Percentiles rank a stretch among this genome's conserved stretches.
These are phyloP conservation scores for Acleris cristana DNA, from an alignment of 2,888 invertebrate species.

Conservation along the genomic window DNA sequence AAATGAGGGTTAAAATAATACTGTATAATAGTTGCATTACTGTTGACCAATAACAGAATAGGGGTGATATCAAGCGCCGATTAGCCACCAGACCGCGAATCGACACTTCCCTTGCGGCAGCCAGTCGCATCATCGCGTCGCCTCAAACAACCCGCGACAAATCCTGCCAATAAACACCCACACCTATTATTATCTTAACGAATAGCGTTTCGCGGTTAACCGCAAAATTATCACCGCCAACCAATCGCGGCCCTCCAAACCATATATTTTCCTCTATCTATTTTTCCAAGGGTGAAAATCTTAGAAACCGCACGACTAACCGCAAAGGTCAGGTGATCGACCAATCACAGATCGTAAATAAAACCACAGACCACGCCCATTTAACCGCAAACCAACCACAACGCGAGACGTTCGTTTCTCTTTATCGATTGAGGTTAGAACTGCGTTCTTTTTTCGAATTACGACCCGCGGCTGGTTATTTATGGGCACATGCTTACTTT, in stretches of 20 bases:
- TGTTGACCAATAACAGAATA: constrained; percentile 21
- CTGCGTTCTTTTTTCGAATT: constrained; percentile 68
- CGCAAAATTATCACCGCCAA: constrained; percentile 71
- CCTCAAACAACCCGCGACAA: constrained; percentile 65
- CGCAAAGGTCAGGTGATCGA: constrained; percentile 83
- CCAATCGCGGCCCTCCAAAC: constrained; percentile 68
- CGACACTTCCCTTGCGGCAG: constrained; percentile 32
- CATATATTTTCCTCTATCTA: constrained; percentile 78
- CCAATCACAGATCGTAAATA: constrained; percentile 84
- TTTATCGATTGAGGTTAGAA: constrained; percentile 72
- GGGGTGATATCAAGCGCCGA: constrained; percentile 20
- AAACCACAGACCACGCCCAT: constrained; percentile 86
- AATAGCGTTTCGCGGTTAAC: constrained; percentile 80
- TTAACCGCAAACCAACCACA: constrained; percentile 87
- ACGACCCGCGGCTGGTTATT: constrained; percentile 53
- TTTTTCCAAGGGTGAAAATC: constrained; percentile 83
- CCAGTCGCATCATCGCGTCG: constrained; percentile 39
- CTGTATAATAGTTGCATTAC: not conserved
- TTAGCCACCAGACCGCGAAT: constrained; percentile 33
- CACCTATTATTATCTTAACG: constrained; percentile 79
- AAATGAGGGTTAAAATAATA: not conserved
- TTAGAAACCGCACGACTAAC: constrained; percentile 85
- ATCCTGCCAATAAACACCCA: constrained; percentile 62
- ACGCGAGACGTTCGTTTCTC: constrained; percentile 77
- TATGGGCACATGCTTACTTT: constrained; percentile 45